Evolutionary conservation across 2,113 vertebrate species (phyloP).

Genomic region (Australoheros scitulus): DNA sequence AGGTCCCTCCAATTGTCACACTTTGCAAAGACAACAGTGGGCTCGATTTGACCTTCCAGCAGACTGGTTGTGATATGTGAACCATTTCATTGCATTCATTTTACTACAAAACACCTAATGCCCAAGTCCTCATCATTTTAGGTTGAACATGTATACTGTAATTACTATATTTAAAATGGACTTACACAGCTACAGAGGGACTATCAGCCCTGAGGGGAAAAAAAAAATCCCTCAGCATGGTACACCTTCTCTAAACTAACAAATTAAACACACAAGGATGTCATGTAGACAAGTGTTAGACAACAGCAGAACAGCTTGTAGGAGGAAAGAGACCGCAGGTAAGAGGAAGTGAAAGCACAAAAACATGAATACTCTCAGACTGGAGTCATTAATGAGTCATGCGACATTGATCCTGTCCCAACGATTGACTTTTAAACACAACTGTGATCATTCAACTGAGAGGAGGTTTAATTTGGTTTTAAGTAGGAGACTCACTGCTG

Average conservation of each 20-base stretch:
- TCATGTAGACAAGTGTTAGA: not conserved
- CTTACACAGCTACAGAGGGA: not conserved
- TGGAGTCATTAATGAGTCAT: constrained; percentile 20
- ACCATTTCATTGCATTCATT: not conserved
- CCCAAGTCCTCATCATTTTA: not conserved
- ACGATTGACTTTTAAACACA: not conserved
- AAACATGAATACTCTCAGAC: not conserved
- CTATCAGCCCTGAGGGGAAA: not conserved
- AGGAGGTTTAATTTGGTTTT: constrained; percentile 2
- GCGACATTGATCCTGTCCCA: constrained; percentile 1
- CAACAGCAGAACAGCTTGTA: not conserved
- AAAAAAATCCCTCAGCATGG: not conserved
- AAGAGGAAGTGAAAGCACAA: not conserved
- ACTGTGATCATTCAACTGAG: not conserved
- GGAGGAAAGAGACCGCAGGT: not conserved
- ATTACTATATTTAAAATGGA: not conserved
- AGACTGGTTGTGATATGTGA: not conserved
- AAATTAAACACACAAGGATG: not conserved
- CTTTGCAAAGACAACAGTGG: not conserved
- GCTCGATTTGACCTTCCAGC: not conserved
- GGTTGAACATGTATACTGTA: too few relatives aligned
- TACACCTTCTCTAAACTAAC: not conserved
- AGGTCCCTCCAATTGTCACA: not conserved
- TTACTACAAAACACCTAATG: not conserved
- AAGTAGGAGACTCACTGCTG: not conserved